Conservation (phyloP, 1,140 invertebrate genomes). For the Aphis craccivora region DNA sequence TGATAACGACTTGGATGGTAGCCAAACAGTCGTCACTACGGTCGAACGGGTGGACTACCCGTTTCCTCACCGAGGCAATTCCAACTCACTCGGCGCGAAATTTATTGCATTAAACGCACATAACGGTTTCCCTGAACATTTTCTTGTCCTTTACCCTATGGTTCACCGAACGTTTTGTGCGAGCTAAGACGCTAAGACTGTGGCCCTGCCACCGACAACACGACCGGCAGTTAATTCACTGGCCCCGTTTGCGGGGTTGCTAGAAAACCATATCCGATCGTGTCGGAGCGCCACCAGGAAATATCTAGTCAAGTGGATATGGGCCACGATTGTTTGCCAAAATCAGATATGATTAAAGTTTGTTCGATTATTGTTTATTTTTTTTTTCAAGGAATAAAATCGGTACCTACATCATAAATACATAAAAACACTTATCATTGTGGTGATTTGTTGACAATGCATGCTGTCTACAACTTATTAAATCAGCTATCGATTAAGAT, state of each 20-base stretch:
- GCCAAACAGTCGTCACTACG: conserved; percentile 51
- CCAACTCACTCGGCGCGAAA: conserved; percentile 50
- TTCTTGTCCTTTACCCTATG: background rate
- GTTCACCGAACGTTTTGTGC: background rate
- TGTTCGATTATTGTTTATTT: conserved; percentile 33
- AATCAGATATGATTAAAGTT: conserved; percentile 27
- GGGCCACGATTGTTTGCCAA: conserved; percentile 19
- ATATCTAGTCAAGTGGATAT: conserved; percentile 50
- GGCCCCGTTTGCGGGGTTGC: background rate
- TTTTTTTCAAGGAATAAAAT: background rate
- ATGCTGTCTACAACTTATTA: background rate
- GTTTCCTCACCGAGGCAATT: conserved; percentile 10
- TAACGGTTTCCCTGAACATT: background rate
- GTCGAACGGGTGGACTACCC: background rate
- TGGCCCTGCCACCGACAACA: conserved; percentile 16
- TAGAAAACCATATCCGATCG: conserved; percentile 32
- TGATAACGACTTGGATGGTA: conserved; percentile 39
- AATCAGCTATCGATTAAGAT: background rate
- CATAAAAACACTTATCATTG: background rate
- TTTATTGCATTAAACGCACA: conserved; percentile 37
- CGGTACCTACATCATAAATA: background rate
- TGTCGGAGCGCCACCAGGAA: background rate
- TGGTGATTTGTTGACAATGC: background rate
- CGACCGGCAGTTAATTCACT: conserved; percentile 13
- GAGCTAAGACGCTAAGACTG: background rate